phyloP scores from a whole-genome alignment of 2,113 vertebrate species.

The Motacilla tschutschensis region DNA sequence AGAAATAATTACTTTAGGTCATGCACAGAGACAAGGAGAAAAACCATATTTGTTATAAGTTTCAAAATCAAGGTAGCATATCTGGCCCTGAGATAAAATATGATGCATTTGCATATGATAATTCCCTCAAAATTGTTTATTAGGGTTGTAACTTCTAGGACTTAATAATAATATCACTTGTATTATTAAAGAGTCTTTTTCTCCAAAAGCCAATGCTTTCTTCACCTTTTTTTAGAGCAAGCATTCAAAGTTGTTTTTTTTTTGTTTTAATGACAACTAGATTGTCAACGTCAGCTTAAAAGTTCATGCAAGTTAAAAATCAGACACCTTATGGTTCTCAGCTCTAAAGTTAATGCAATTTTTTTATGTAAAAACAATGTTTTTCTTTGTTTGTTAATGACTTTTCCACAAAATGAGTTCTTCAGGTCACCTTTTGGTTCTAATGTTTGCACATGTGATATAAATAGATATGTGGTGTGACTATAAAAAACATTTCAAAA shows the following conservation, averaged over 20 bases:
- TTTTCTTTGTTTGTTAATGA: neutral
- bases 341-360: neutral
- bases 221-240: neutral
- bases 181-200: neutral
- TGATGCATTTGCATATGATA: neutral
- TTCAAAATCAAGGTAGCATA: neutral
- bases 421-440: neutral
- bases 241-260: neutral
- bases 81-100: neutral
- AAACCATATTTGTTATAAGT: neutral
- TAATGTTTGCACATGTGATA: neutral
- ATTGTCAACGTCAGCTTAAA: neutral
- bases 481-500: neutral
- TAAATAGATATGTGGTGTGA: neutral
- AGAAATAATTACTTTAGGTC: neutral
- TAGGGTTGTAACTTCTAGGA: neutral
- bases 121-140: neutral
- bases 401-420: neutral
- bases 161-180: neutral
- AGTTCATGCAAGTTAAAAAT: neutral
- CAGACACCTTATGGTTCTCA: neutral
- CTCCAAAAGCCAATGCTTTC: neutral
- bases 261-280: neutral
- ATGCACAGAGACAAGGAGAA: neutral
- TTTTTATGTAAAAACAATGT: neutral